Base-by-base conservation (phyloP, 2,797 vertebrate species). In the Neomorphus geoffroyi region DNA sequence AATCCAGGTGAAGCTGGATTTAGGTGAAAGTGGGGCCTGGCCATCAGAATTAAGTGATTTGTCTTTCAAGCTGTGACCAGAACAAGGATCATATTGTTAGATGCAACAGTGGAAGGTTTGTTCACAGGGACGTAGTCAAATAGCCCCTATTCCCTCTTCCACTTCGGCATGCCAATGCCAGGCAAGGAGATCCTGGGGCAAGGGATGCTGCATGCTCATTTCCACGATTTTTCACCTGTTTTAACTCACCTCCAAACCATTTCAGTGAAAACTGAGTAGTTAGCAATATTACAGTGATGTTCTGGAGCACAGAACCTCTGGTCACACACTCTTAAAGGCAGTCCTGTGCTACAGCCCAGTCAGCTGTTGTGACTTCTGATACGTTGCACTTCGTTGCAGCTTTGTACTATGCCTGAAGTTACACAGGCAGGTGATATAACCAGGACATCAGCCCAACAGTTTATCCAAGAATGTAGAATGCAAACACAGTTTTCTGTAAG, bases 371-470 rank as follows among this genome's bases (percentile, higher is more conserved):
- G 3, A 41, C 41, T 72, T 91, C 72, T 83, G n/a, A 45, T 50
- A 18, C 0, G 1, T 50, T 69, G 43, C 10, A 45, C 15, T 54
- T 69, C 14, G 8, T 66, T 0, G 0, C 2, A 7, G 9, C 37
- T 66, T 73, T 90, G 48, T 28, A 9, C 28, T 61, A 4, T 37
- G 18, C 27, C 30, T 45, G 18, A 46, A 33, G 27, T 21, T 51
- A 24, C 15, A 14, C 8, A 56, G 23, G 15, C 28, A 73, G 18
- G 17, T 46, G 60, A n/a, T 39, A 77, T 19, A 58, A 70, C 19
- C 30, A 78, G 6, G 19, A 83, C 80, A n/a, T 19, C 26, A 91
- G 33, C 24, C 23, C 45, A 78, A 51, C 2, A 45, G 4, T 37
- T 83, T 78, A 46, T n/a, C 19, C 32, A 60, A 60, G 41, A n/a